Base-by-base conservation (phyloP, 2,888 invertebrate species). In the Lithophane ornitopus region DNA sequence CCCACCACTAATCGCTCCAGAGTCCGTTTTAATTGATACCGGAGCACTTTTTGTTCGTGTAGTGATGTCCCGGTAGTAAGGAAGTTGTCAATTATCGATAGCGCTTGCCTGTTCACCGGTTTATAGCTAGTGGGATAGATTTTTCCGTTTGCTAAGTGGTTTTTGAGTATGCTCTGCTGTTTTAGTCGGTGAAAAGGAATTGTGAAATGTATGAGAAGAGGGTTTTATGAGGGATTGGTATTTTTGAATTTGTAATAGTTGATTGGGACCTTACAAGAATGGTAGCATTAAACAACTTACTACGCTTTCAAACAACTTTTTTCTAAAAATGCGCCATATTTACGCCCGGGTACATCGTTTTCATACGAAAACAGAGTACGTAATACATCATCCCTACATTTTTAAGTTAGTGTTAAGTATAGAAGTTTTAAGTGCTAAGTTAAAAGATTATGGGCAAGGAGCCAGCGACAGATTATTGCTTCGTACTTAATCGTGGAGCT, bases 21-120 rank as follows among this genome's bases (percentile, higher is more conserved):
- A 89, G 88, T 89, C 87, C 87, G 69, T 89, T 91, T 90, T 92
- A 92, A 92, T 92, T 92, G 92, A 92, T 88, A 88, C 78, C 78
- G 86, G 77, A 74, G 85, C 78, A 85, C 88, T 89, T 91, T 89
- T 89, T 89, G 87, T 84, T 89, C 87, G 67, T 74, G 56, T 85
- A 81, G 85, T 81, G 82, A 89, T 76, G 86, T 87, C 84, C 83
- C 76, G 76, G 78, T 78, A 73, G 79, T 76, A 84, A 82, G 85
- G 84, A 88, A 89, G 81, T 86, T 88, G 87, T 84, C 88, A 88
- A 88, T 88, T 89, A 89, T 88, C 85, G 88, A 88, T 88, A 83
- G 84, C 76, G 82, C 81, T 77, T 70, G 82, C 74, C 69, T 65
- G 70, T 41, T 67, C 62, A n/a, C 41, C 41, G 54, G 52, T 71